Percentiles rank a stretch among this genome's conserved stretches.
phyloP scores from a whole-genome alignment of 2,797 vertebrate species.

The Xiphophorus birchmanni region DNA sequence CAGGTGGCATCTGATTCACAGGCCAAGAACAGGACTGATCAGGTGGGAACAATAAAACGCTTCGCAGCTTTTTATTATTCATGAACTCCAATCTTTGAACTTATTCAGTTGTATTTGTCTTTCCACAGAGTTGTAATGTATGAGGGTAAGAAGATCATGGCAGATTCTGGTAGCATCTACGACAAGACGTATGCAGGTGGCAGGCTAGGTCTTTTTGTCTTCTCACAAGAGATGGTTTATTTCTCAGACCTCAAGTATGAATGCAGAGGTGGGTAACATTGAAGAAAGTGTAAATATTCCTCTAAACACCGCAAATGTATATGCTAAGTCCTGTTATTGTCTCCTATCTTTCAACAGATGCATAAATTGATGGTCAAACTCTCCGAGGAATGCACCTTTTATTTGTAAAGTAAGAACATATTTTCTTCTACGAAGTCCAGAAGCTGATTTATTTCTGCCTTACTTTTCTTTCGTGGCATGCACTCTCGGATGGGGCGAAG shows the following conservation, averaged over 20 bases:
- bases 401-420: slow-evolving; percentile 81
- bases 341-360: slow-evolving; percentile 81
- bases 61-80: not conserved
- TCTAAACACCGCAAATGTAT: not conserved
- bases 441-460: slow-evolving; percentile 82
- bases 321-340: not conserved
- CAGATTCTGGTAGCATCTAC: slow-evolving; percentile 95
- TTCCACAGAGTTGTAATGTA: slow-evolving; percentile 94
- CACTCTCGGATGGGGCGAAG: slow-evolving; percentile 78
- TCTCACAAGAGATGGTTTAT: slow-evolving; percentile 99
- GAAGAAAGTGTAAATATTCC: not conserved
- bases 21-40: slow-evolving; percentile 95
- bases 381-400: slow-evolving; percentile 90
- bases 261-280: slow-evolving; percentile 90
- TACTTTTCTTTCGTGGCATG: slow-evolving; percentile 82
- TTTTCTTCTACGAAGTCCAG: slow-evolving; percentile 81
- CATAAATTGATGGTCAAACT: slow-evolving; percentile 83
- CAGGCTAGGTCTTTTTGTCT: slow-evolving; percentile 94
- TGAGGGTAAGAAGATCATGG: slow-evolving; percentile 99
- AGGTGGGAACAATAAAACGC: slow-evolving; percentile 75
- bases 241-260: slow-evolving; percentile 99
- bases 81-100: not conserved
- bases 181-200: slow-evolving; percentile 98
- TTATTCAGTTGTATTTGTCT: not conserved
- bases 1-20: slow-evolving; percentile 97